A percentile compares a stretch with the other conserved stretches of the same genome.
These are phyloP conservation scores for Antechinus flavipes DNA, from an alignment of 2,113 vertebrate species.

Conservation along the genomic window DNA sequence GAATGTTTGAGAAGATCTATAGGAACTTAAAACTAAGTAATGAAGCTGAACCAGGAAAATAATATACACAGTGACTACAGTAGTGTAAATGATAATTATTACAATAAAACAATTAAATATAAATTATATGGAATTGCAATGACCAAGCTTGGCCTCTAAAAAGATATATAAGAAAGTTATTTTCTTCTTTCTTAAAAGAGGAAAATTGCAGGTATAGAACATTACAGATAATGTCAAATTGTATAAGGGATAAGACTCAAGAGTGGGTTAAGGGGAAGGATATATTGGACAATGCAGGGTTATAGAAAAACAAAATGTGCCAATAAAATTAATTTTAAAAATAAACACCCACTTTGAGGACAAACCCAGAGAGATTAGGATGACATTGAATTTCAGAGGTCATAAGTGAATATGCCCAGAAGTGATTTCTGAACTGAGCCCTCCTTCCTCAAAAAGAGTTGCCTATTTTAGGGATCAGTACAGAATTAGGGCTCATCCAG, in stretches of 20 bases:
- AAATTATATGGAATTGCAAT: background rate
- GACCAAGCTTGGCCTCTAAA: background rate
- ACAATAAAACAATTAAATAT: background rate
- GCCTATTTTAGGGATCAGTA: background rate
- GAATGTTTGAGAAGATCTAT: background rate
- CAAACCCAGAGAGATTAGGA: background rate
- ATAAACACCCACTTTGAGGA: background rate
- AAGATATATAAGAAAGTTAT: background rate
- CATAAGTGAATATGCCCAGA: background rate
- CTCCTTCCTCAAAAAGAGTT: background rate
- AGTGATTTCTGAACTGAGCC: background rate
- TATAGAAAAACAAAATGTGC: background rate
- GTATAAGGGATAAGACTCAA: background rate
- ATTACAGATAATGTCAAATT: background rate
- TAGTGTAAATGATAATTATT: background rate
- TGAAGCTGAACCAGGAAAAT: background rate
- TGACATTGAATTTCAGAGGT: background rate
- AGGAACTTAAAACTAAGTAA: background rate
- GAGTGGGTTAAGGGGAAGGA: background rate
- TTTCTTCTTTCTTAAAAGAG: background rate
- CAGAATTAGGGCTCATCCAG: background rate
- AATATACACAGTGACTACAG: background rate
- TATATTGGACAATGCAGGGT: background rate
- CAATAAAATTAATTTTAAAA: background rate
- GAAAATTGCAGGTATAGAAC: background rate